Conservation (phyloP, 2,888 invertebrate species). For the Habrosyne pyritoides region DNA sequence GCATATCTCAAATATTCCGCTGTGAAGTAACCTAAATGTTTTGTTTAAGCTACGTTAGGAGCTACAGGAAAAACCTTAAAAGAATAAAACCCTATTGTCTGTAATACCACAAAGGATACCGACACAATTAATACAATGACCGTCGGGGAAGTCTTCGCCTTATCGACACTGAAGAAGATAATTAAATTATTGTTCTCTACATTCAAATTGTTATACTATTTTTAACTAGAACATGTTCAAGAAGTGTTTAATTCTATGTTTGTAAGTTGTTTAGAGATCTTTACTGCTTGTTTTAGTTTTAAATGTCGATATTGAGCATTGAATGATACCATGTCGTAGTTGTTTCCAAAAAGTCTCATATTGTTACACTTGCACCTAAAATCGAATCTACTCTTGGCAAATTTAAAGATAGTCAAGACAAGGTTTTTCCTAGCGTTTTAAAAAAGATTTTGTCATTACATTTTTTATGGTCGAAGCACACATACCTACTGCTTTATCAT, state of each 20-base stretch:
- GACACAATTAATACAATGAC: constrained; percentile 40
- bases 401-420: no score
- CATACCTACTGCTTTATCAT: not conserved
- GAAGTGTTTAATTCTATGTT: not conserved
- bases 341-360: no score
- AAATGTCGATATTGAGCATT: no score
- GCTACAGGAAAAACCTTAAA: constrained; percentile 51
- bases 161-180: constrained; percentile 55
- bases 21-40: constrained; percentile 33
- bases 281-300: not conserved
- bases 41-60: constrained; percentile 49
- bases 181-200: constrained; percentile 55
- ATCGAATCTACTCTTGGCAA: no score
- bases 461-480: no score
- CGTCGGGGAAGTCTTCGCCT: constrained; percentile 37
- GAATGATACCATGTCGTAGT: no score
- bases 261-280: not conserved
- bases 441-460: no score
- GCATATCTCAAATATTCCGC: constrained; percentile 30
- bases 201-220: constrained; percentile 22
- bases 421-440: no score
- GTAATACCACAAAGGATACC: constrained; percentile 50
- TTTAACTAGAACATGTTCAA: not conserved
- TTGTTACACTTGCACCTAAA: no score
- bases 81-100: constrained; percentile 50